These are phyloP conservation scores for Pollenia griseotomentosa DNA, from an alignment of 2,888 invertebrate genomes.

Conservation along the genomic window DNA sequence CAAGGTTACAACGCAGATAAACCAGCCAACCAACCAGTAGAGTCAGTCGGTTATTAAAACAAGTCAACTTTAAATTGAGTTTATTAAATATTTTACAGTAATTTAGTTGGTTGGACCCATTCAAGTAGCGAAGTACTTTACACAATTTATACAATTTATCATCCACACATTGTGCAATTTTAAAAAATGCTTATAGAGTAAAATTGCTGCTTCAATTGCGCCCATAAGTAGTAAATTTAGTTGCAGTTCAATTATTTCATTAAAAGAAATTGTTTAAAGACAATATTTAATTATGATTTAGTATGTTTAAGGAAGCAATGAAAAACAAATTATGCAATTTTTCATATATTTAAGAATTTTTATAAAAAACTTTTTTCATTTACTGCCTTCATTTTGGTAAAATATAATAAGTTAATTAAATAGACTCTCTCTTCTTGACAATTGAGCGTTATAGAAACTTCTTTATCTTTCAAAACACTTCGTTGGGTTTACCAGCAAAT, in stretches of 20 bases:
- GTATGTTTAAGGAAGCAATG: neutral
- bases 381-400: neutral
- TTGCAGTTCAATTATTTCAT: slow-evolving; percentile 10
- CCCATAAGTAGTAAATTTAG: slow-evolving; percentile 6
- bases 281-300: neutral
- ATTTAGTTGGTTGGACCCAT: slow-evolving; percentile 26
- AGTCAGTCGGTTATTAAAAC: neutral
- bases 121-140: slow-evolving; percentile 25
- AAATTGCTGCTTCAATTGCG: neutral
- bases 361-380: neutral
- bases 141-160: neutral
- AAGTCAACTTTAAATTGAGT: slow-evolving; percentile 16
- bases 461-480: neutral
- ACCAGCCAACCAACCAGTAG: neutral
- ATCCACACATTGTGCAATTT: neutral
- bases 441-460: neutral
- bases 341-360: neutral
- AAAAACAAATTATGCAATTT: neutral
- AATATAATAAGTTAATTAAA: neutral
- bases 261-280: neutral
- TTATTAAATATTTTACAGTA: slow-evolving; percentile 42
- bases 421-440: neutral
- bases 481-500: too few species aligned
- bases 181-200: neutral
- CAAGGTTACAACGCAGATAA: neutral